A percentile compares a stretch with the other conserved stretches of the same genome.
phyloP scores from a whole-genome alignment of 2,797 vertebrate species.

The Momotus momota region DNA sequence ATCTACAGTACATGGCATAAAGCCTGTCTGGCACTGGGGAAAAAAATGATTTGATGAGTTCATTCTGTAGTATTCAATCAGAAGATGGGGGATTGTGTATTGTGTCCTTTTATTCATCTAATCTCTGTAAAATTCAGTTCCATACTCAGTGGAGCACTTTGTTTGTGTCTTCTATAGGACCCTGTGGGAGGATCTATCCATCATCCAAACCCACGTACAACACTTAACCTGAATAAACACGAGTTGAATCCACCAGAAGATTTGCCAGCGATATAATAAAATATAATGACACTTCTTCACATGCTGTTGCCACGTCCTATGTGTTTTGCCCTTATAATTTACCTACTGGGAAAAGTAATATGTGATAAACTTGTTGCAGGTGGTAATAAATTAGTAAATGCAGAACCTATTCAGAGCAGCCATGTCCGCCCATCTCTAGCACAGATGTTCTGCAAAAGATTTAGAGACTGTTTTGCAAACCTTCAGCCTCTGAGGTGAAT shows the following conservation, averaged over 20 bases:
- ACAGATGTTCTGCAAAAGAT: conserved; percentile 74
- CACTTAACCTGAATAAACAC: conserved; percentile 15
- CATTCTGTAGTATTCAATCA: background rate
- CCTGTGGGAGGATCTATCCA: background rate
- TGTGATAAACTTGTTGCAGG: conserved; percentile 50
- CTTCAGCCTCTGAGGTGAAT: conserved; percentile 39
- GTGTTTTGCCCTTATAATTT: conserved; percentile 35
- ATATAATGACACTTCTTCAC: conserved; percentile 15
- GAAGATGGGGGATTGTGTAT: background rate
- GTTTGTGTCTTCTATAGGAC: background rate
- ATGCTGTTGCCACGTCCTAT: background rate
- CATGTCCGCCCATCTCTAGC: conserved; percentile 26
- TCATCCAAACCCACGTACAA: background rate
- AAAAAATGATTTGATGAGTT: background rate
- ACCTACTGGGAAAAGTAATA: conserved; percentile 50
- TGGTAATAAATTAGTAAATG: conserved; percentile 59
- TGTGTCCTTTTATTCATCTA: background rate
- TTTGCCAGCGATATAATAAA: conserved; percentile 7
- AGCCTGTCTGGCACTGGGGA: background rate
- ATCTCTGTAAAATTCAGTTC: background rate
- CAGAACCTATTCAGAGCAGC: background rate
- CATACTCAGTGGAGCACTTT: background rate
- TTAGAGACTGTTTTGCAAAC: conserved; percentile 51
- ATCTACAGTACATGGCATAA: background rate
- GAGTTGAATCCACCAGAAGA: background rate